Evolutionary conservation across 2,797 vertebrate genomes (phyloP).

Genomic region (Picus viridis): DNA sequence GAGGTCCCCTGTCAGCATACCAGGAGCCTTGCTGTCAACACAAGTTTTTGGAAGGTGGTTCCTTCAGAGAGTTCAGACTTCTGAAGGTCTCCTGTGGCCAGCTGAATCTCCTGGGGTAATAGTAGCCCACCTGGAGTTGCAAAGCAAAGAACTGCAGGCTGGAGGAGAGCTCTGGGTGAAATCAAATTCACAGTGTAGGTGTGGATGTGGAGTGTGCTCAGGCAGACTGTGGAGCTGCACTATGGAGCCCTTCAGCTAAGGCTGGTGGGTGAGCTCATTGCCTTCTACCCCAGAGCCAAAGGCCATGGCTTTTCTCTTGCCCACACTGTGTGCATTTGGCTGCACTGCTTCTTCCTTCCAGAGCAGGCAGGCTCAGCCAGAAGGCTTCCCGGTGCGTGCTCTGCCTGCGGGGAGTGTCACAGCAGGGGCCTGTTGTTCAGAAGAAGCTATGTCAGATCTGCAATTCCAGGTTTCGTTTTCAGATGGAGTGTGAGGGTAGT

Average conservation of each 20-base stretch:
- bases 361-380: not conserved
- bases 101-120: not conserved
- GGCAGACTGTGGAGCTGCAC: not conserved
- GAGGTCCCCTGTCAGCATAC: not conserved
- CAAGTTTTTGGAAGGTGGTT: not conserved
- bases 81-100: not conserved
- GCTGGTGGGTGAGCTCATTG: not conserved
- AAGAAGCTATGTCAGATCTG: not conserved
- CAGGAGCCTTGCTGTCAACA: not conserved
- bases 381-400: accelerated
- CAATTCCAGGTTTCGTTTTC: not conserved
- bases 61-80: not conserved
- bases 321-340: not conserved
- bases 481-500: accelerated
- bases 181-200: not conserved
- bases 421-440: not conserved
- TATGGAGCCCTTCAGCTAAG: not conserved
- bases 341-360: not conserved
- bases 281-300: not conserved
- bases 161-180: not conserved
- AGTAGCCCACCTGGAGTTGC: not conserved
- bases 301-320: not conserved
- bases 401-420: not conserved
- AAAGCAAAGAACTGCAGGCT: not conserved
- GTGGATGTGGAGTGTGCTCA: not conserved